A percentile compares a stretch with the other conserved stretches of the same genome.
Evolutionary conservation across 2,888 invertebrate genomes (phyloP).

Genomic region (Nasonia oneida): DNA sequence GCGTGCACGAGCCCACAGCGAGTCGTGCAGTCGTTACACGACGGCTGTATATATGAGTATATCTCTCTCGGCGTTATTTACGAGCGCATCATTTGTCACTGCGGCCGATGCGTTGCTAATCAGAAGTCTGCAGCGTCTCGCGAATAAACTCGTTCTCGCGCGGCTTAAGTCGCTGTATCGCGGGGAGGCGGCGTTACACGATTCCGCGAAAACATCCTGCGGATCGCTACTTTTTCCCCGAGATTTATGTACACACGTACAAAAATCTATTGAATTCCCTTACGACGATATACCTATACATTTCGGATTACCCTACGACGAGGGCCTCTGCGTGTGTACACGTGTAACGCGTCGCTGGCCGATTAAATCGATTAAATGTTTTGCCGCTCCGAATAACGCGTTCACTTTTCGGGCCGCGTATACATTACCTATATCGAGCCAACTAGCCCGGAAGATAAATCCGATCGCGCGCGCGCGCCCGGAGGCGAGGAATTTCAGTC

Average conservation of each 20-base stretch:
- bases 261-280: no score
- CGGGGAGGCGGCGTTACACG: background rate
- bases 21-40: slow-evolving; percentile 31
- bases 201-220: background rate
- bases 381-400: background rate
- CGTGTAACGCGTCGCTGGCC: background rate
- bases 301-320: background rate
- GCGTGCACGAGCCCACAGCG: background rate
- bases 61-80: slow-evolving; percentile 52
- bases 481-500: background rate
- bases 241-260: background rate
- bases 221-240: background rate
- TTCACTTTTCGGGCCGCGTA: background rate
- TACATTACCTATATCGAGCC: background rate
- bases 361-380: background rate
- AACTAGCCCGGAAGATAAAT: slow-evolving; percentile 2
- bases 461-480: background rate
- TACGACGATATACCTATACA: background rate
- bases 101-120: slow-evolving; percentile 37
- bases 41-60: background rate
- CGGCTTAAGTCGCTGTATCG: background rate
- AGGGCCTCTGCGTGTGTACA: background rate
- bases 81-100: slow-evolving; percentile 61
- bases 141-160: slow-evolving; percentile 39
- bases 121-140: slow-evolving; percentile 10